phyloP scores from a whole-genome alignment of 1,140 invertebrate genomes.

The Phocides pigmalion region DNA sequence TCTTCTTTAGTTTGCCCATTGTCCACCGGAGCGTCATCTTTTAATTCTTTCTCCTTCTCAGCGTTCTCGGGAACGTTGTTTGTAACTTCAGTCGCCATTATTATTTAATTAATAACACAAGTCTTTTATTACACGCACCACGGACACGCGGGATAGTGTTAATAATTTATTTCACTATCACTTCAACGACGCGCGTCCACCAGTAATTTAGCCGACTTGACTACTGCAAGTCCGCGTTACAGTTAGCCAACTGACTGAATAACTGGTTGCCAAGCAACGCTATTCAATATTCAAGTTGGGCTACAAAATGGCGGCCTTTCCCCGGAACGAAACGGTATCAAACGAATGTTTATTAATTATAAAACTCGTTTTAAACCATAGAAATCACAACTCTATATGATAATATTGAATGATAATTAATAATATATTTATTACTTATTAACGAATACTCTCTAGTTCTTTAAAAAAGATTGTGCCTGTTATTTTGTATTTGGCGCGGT shows the following conservation, averaged over 20 bases:
- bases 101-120: slow-evolving; percentile 47
- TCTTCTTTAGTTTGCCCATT: slow-evolving; percentile 85
- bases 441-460: no score
- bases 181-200: slow-evolving; percentile 43
- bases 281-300: slow-evolving; percentile 46
- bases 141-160: slow-evolving; percentile 31
- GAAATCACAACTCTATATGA: no score
- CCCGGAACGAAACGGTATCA: background rate
- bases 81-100: slow-evolving; percentile 90
- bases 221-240: slow-evolving; percentile 44
- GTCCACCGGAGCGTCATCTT: slow-evolving; percentile 85
- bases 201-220: slow-evolving; percentile 37
- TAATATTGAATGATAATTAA: no score
- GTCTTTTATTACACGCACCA: slow-evolving; percentile 58
- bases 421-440: no score
- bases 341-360: background rate
- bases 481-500: no score
- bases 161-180: slow-evolving; percentile 42
- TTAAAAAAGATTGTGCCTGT: no score
- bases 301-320: slow-evolving; percentile 61
- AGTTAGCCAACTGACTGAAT: slow-evolving; percentile 53
- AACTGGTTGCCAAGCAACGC: slow-evolving; percentile 65
- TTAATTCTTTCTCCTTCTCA: slow-evolving; percentile 86
- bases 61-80: slow-evolving; percentile 86
- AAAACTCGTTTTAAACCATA: background rate